A percentile compares a stretch with the other conserved stretches of the same genome.
Conservation (phyloP, 2,797 vertebrate species). For the Hypotaenidia okinawae region DNA sequence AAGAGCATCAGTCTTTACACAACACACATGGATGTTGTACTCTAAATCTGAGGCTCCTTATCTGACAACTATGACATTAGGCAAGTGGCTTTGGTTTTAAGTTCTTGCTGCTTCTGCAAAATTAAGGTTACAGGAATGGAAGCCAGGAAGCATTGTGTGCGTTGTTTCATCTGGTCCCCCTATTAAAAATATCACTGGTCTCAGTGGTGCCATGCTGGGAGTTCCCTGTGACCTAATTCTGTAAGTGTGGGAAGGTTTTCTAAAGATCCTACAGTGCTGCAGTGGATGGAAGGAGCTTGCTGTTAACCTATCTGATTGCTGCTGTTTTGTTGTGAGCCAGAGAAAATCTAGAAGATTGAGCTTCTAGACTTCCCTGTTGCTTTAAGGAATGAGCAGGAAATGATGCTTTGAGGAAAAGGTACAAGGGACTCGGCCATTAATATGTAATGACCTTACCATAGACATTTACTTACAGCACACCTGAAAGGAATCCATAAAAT, state of each 20-base stretch:
- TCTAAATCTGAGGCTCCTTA: conserved; percentile 25
- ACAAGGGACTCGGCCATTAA: neutral
- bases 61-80: neutral
- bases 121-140: rapidly evolving
- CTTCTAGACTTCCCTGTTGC: neutral
- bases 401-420: neutral
- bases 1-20: neutral
- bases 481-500: neutral
- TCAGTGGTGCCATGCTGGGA: neutral
- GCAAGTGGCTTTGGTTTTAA: neutral
- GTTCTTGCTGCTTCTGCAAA: neutral
- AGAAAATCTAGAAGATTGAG: neutral
- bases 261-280: neutral
- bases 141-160: neutral
- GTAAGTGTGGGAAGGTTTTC: neutral
- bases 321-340: neutral
- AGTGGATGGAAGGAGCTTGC: neutral
- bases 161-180: neutral
- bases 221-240: neutral
- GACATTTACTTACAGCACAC: neutral
- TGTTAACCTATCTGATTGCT: neutral
- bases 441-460: rapidly evolving
- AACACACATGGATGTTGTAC: neutral
- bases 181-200: neutral
- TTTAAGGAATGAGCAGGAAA: neutral